Conservation (phyloP, 2,113 vertebrate species). For the Dolichallabes microphthalmus region DNA sequence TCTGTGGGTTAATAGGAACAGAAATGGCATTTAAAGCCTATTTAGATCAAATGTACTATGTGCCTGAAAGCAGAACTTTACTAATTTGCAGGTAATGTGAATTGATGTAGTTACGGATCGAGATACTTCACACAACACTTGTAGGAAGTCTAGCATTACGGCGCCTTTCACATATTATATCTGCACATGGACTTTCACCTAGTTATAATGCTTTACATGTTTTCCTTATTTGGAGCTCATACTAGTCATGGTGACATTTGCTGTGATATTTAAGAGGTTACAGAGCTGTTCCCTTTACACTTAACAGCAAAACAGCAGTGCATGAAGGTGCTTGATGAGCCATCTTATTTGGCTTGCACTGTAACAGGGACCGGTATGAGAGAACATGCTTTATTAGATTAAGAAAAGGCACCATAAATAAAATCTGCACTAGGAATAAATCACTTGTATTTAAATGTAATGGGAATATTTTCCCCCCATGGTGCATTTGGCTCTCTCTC, state of each 20-base stretch:
- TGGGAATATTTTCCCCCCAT: not conserved
- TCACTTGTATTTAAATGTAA: not conserved
- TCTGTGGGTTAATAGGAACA: conserved; percentile 99
- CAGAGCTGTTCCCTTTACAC: conserved; percentile 50
- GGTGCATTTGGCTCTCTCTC: not conserved
- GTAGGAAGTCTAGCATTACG: conserved; percentile 61
- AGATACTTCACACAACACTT: conserved; percentile 82
- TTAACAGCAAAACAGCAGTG: not conserved
- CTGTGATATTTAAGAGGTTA: conserved; percentile 65
- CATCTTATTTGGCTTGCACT: not conserved
- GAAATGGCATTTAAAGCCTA: conserved; percentile 99
- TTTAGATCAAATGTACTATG: conserved; percentile 99
- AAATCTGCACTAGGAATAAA: not conserved
- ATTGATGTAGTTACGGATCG: conserved; percentile 97
- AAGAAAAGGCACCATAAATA: not conserved
- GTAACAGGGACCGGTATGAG: not conserved
- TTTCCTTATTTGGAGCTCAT: conserved; percentile 42
- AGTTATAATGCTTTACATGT: conserved; percentile 36
- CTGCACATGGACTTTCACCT: conserved; percentile 9
- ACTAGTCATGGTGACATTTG: conserved; percentile 39
- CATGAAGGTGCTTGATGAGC: not conserved
- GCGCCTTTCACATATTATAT: conserved; percentile 19
- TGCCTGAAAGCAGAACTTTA: conserved; percentile 98
- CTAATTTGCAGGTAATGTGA: conserved; percentile 99
- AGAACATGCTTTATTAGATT: not conserved